Evolutionary conservation across 53 echinoderm and acorn worm genomes (phyloP), one percentile per base, ranked within the genome.

Genomic region (Holothuria leucospilota): DNA sequence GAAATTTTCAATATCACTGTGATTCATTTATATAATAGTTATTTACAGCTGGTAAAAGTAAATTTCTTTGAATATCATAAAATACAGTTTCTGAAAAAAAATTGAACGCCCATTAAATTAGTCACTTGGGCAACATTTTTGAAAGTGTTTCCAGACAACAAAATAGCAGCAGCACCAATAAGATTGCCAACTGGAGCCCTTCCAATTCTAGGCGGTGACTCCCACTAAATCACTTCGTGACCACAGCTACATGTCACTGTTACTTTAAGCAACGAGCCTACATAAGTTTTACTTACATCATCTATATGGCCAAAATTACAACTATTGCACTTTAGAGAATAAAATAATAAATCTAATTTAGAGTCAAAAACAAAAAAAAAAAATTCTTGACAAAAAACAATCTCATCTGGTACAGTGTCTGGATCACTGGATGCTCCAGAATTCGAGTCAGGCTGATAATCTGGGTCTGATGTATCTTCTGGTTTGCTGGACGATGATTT

Each of bases 211-310:
- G 42, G 42, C 9, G 5, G n/a, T 8, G 77, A 21, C 41, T 85
- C 68, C 90, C 90, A 90, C 15, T 68, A 53, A 13, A 67, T 58
- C 24, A 86, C 90, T 71, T 39, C 12, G 42, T 90, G 85, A 15
- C 90, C 90, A 90, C 78, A 78, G 1, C 77, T 64, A 39, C 90
- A 86, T 15, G 15, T 53, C 2, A 60, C 85, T 20, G 59, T 49
- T 39, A 68, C 90, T 29, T 59, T 13, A 20, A 90, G 59, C 34
- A 79, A 27, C 15, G 90, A 56, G 18, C 90, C 90, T 34, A 65
- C 34, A 38, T 77, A 52, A 42, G 5, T 42, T 42, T 42, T 42
- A 42, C 42, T 42, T 6, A 42, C 42, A 42, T 9, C 42, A 86
- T 86, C 38, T 66, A 56, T 21, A 12, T 29, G 40, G 71, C 86